Evolutionary conservation across 2,113 vertebrate genomes (phyloP), one percentile per base, ranked within the genome.

Genomic region (Xyrauchen texanus): DNA sequence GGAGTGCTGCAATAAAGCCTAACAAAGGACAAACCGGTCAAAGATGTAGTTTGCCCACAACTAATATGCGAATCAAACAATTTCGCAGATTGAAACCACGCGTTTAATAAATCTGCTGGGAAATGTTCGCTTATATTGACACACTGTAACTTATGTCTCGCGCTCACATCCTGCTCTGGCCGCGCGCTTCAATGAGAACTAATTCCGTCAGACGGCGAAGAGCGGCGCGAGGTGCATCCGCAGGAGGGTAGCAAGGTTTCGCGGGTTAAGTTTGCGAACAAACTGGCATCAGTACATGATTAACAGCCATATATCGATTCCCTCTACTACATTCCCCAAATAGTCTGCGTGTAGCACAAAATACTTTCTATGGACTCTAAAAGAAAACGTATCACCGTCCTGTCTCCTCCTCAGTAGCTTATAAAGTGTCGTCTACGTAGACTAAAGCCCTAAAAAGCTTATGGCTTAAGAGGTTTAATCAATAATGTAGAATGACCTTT

Each of bases 11-110:
- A 77, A 34, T 3, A 58, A 6, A 61, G 2, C 47, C 42, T 21
- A 62, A 82, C 72, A 82, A 82, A 84, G 76, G 72, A 77, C 55
- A 79, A 80, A 46, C 58, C 64, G 68, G 70, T 76, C 83, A 76
- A 8, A 47, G 49, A 51, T 16, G 6, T 15, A 49, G 34, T 34
- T 57, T 8, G 11, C 34, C 16, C 16, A 51, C 46, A 68, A 45
- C 15, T 1, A 11, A 0, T 46, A 65, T 55, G 58, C 42, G 10
- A 11, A 4, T 42, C 7, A 60, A 12, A 13, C 44, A 58, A 7
- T 44, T 47, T 13, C 34, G 15, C 52, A 71, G 52, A 71, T 8
- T 60, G 55, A 47, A 15, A 13, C 16, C n/a, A 57, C 67, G 34
- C 68, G 12, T 52, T 70, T 70, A 52, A 55, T 12, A 44, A 8